These are phyloP conservation scores for Corythornis cristatus DNA, from an alignment of 2,113 vertebrate species.

Conservation along the genomic window DNA sequence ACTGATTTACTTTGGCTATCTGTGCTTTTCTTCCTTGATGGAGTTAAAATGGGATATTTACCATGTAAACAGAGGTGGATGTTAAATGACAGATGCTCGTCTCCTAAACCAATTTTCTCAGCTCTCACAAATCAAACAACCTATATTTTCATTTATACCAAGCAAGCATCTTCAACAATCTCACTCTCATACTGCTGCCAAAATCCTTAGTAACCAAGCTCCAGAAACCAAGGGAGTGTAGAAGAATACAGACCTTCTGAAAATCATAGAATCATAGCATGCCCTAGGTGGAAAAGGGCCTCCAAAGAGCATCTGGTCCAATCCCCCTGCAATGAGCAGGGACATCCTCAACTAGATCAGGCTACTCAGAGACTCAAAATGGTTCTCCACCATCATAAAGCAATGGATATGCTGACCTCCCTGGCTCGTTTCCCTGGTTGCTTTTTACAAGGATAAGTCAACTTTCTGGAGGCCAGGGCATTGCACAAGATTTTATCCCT, in stretches of 20 bases:
- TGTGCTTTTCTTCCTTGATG: neutral
- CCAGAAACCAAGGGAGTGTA: neutral
- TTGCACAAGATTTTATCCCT: neutral
- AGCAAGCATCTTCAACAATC: neutral
- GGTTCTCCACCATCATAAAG: neutral
- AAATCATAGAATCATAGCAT: neutral
- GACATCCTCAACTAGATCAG: too few relatives aligned
- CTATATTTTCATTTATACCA: neutral
- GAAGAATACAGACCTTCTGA: neutral
- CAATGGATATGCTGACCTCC: neutral
- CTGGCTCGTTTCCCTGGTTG: neutral
- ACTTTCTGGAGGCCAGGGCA: neutral
- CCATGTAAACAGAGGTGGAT: neutral
- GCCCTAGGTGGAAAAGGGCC: too few relatives aligned
- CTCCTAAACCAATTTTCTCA: neutral
- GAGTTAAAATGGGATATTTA: neutral
- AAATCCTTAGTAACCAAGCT: neutral
- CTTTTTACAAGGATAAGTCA: neutral
- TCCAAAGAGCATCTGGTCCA: too few relatives aligned
- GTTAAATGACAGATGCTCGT: neutral
- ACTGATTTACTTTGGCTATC: neutral
- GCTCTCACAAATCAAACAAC: neutral
- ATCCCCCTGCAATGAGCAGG: too few relatives aligned
- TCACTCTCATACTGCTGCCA: neutral
- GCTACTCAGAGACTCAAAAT: too few relatives aligned